A percentile compares a stretch with the other conserved stretches of the same genome.
Evolutionary conservation across 2,888 invertebrate genomes (phyloP).

Genomic region (Drosophila planitibia): DNA sequence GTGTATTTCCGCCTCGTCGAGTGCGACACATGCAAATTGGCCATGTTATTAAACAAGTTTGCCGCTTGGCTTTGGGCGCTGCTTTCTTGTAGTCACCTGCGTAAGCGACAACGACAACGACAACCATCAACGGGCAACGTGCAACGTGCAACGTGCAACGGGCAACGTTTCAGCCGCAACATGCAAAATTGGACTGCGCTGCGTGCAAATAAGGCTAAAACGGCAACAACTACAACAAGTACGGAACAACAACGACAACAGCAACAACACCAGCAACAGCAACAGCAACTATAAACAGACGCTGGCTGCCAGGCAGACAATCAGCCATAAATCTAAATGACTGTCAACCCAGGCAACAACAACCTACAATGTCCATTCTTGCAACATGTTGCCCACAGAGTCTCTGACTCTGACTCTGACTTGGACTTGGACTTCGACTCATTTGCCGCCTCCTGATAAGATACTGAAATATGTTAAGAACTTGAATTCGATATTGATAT

Average conservation of each 20-base stretch:
- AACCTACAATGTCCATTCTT: slow-evolving; percentile 67
- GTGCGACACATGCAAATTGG: slow-evolving; percentile 81
- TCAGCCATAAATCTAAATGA: slow-evolving; percentile 82
- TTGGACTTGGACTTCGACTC: slow-evolving; percentile 45
- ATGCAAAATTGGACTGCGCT: slow-evolving; percentile 79
- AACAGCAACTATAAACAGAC: slow-evolving; percentile 63
- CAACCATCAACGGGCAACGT: slow-evolving; percentile 43
- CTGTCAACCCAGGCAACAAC: slow-evolving; percentile 74
- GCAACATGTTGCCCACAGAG: slow-evolving; percentile 67
- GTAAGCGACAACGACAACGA: slow-evolving; percentile 72
- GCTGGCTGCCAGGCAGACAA: slow-evolving; percentile 74
- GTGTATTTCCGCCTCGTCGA: slow-evolving; percentile 52
- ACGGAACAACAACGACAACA: slow-evolving; percentile 26
- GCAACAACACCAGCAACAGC: slow-evolving; percentile 18
- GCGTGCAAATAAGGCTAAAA: slow-evolving; percentile 79
- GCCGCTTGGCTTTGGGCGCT: slow-evolving; percentile 54
- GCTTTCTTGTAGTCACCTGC: slow-evolving; percentile 79
- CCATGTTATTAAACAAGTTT: slow-evolving; percentile 81
- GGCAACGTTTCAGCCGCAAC: slow-evolving; percentile 30
- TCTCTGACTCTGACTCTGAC: neutral
- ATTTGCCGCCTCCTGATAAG: slow-evolving; percentile 79
- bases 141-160: slow-evolving; percentile 18
- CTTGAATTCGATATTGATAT: slow-evolving; percentile 80
- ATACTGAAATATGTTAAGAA: slow-evolving; percentile 74
- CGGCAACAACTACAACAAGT: slow-evolving; percentile 50